Evolutionary conservation across 2,113 vertebrate species (phyloP).

Genomic region (Neogale vison): DNA sequence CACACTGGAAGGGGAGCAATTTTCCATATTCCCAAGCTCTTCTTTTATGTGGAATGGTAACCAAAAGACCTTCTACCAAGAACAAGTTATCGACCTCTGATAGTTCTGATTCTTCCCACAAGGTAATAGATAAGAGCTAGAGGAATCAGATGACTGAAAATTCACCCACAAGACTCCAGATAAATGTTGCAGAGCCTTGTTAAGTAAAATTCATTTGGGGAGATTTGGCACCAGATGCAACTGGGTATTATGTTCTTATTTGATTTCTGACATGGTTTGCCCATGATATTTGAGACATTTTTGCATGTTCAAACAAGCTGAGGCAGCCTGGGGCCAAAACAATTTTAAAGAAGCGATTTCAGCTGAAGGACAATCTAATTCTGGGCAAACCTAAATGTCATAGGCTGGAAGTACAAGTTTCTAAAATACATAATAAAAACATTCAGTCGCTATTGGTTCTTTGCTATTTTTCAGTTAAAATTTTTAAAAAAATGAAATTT

Average conservation of each 20-base stretch:
- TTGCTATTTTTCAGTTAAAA: neutral
- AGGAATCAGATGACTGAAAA: neutral
- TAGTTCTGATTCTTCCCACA: neutral
- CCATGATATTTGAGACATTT: slow-evolving; percentile 15
- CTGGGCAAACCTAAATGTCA: slow-evolving; percentile 37
- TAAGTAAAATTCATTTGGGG: neutral
- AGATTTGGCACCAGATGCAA: neutral
- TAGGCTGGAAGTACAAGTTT: neutral
- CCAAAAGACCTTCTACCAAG: neutral
- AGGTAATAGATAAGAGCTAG: neutral
- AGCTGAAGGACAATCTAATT: slow-evolving; percentile 33
- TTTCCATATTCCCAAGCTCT: neutral
- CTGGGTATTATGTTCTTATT: neutral
- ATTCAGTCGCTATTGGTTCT: neutral
- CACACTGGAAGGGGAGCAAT: neutral
- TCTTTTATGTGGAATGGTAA: neutral
- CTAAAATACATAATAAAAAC: slow-evolving; percentile 42
- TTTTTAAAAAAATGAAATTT: neutral
- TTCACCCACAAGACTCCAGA: neutral
- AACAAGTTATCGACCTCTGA: neutral
- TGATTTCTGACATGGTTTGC: slow-evolving; percentile 31
- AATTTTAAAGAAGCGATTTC: slow-evolving; percentile 41
- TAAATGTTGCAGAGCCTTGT: neutral
- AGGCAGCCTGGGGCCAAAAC: slow-evolving; percentile 10
- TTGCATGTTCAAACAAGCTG: slow-evolving; percentile 27